Conservation (phyloP, 1,140 invertebrate genomes). For the Saccostrea echinata region DNA sequence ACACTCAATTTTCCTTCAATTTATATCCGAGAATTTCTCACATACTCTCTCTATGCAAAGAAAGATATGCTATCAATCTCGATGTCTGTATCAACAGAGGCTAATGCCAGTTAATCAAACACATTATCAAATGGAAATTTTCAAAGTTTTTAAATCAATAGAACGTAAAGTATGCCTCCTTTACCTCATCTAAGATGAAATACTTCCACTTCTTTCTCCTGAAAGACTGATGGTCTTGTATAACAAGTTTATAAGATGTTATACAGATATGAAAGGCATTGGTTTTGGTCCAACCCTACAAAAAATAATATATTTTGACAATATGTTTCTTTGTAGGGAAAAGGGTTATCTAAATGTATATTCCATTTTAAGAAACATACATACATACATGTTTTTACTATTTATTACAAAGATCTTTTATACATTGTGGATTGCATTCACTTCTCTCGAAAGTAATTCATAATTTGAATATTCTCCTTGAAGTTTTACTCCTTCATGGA, state of each 20-base stretch:
- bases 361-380: too few species aligned
- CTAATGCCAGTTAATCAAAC: neutral
- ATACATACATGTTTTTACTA: too few species aligned
- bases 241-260: conserved; percentile 99
- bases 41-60: conserved; percentile 11
- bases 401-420: too few species aligned
- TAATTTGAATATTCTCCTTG: too few species aligned
- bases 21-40: conserved; percentile 37
- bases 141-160: neutral
- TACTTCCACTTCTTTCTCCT: conserved; percentile 99
- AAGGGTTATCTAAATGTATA: too few species aligned
- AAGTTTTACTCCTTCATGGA: too few species aligned
- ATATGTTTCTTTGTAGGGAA: neutral
- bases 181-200: conserved; percentile 95
- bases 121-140: neutral
- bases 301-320: conserved; percentile 47
- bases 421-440: too few species aligned
- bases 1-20: conserved; percentile 1
- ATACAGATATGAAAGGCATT: conserved; percentile 99
- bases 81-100: neutral
- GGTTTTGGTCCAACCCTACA: conserved; percentile 96
- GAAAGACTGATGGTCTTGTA: conserved; percentile 99
- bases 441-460: too few species aligned
- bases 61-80: conserved; percentile 31
- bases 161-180: neutral